Evolutionary conservation across 64 coral and sea anemone genomes (phyloP), one percentile per base, ranked within the genome.

Genomic region (Anthopleura sola): DNA sequence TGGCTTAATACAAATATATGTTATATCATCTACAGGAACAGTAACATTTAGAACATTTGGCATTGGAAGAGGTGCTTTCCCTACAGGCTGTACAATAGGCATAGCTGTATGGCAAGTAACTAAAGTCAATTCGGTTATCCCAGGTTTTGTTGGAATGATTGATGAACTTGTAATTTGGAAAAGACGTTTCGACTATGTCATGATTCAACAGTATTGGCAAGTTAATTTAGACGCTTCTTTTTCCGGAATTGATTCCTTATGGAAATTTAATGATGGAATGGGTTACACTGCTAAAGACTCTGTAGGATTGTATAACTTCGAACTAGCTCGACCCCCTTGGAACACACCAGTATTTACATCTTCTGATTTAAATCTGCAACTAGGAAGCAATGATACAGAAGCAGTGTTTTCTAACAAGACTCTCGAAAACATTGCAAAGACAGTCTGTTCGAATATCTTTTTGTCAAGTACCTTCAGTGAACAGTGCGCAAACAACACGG

Each of bases 131-230:
- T 31, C 91, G 34, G 84, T 89, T 23, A 21, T 88, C 28, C 89
- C 88, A 82, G 91, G 95, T 48, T 98, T 98, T 87, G 89, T 98
- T 9, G 95, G 95, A 17, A 94, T 89, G 95, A 87, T 98, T 36
- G 95, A 98, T 60, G 95, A 98, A 58, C 60, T 98, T 21, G 81
- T 87, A 37, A 85, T 98, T 66, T 98, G 92, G 95, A 98, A 98
- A 37, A 91, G 86, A 78, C 95, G 92, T 33, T 90, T 98, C 78
- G 95, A 98, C 80, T 24, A 83, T 62, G 86, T 93, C 1, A 86
- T 79, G 84, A 87, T 98, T 58, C 82, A 94, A 78, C 75, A 94
- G 60, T 86, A 75, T 21, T 91, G 89, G 88, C 74, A 81, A 19
- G 79, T 86, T 29, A 98, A 86, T 60, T 53, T 94, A 36, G 55